Conservation (phyloP, 2,113 vertebrate genomes). For the Pelobates fuscus region DNA sequence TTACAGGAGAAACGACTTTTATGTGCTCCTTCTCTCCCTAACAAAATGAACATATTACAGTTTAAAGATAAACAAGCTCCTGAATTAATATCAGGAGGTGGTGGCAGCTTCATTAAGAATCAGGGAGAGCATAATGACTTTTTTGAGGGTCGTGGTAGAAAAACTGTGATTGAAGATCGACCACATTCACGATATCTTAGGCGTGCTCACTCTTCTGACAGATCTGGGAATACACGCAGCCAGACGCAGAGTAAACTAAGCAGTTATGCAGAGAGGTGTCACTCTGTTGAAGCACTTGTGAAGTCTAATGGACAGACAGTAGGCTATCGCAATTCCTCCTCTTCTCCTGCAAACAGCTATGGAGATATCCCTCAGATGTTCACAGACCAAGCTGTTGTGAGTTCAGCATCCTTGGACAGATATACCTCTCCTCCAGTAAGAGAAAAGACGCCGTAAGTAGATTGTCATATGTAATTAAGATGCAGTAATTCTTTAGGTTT, state of each 20-base stretch:
- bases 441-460: slow-evolving; percentile 77
- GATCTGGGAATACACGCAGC: slow-evolving; percentile 65
- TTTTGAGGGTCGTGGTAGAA: slow-evolving; percentile 60
- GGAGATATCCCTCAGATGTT: slow-evolving; percentile 67
- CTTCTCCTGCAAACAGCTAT: slow-evolving; percentile 63
- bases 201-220: slow-evolving; percentile 89
- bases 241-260: slow-evolving; percentile 56
- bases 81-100: slow-evolving; percentile 64
- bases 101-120: slow-evolving; percentile 63
- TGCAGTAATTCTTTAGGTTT: no score
- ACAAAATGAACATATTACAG: slow-evolving; percentile 79
- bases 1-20: slow-evolving; percentile 80
- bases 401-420: slow-evolving; percentile 63
- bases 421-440: slow-evolving; percentile 76
- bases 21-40: slow-evolving; percentile 83
- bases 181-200: slow-evolving; percentile 87
- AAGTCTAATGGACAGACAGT: slow-evolving; percentile 61
- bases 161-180: slow-evolving; percentile 64
- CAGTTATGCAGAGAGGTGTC: slow-evolving; percentile 72
- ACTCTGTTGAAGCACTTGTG: slow-evolving; percentile 81
- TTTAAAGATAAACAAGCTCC: slow-evolving; percentile 63
- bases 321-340: slow-evolving; percentile 58
- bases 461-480: no score
- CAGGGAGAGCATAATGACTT: slow-evolving; percentile 54
- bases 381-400: slow-evolving; percentile 65